Base-by-base conservation (phyloP, 2,797 vertebrate genomes). In the Vireo griseus region DNA sequence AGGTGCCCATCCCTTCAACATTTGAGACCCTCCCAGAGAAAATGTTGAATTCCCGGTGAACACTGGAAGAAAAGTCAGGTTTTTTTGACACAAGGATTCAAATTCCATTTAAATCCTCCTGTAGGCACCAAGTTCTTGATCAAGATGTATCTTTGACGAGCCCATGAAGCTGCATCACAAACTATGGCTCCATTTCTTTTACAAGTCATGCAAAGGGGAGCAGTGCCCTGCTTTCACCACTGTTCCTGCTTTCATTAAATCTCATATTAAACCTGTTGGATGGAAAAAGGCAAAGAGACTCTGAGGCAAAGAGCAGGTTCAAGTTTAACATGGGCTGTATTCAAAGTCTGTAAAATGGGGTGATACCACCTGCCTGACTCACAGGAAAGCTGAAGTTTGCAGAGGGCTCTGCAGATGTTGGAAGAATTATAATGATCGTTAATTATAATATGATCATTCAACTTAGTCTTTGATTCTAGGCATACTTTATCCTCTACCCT, bases 381-480 rank as follows among this genome's bases (percentile, higher is more conserved):
- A 40, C 42, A 58, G 59, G 54, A 83, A 47, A 85, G 33, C 26
- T 82, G 3, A 92, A 73, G 35, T 75, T 91, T 93, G 17, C 48
- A 80, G 73, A 90, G 50, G 6, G 1, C 74, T 95, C 87, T 82
- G 58, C 67, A 65, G 48, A 67, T 71, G 73, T 75, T 87, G 57
- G 57, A 87, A 65, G 71, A 94, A 91, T 91, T 90, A 54, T 72
- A 74, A 86, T 57, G 86, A 78, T 90, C 31, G 24, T 84, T 95
- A 79, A 97, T 95, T 96, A 95, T 72, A 96, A 96, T 92, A 91
- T 51, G 66, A 77, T 92, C 91, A 87, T 92, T 96, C 84, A 86
- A 57, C 37, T 84, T 52, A 79, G 63, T 59, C 58, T 72, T 93
- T 89, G 84, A 94, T 62, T 77, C 72, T 83, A 68, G 21, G 52